Evolutionary conservation across 2,113 vertebrate genomes (phyloP), one percentile per base, ranked within the genome.

Genomic region (Anarhynchus alexandrinus): DNA sequence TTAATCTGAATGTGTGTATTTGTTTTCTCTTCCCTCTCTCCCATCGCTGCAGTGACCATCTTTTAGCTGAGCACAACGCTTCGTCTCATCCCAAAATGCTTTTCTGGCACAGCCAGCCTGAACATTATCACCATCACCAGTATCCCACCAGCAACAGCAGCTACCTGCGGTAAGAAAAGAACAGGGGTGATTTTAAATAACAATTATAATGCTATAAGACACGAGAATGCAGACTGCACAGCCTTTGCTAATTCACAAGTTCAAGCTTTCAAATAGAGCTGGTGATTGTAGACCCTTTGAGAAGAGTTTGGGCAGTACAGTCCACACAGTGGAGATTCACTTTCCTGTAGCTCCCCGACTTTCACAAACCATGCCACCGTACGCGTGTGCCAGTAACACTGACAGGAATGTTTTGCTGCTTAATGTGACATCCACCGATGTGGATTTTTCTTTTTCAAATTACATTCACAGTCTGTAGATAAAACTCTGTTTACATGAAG

Each of bases 101-200:
- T 19, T 98, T 98, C 91, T 98, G 98, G 98, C 98, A 98, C 94
- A 92, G 97, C 12, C 98, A 98, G 90, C 98, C 97, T 15, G 98
- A 99, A 87, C 98, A 98, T 83, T 98, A 98, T 73, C 93, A 95
- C 72, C 96, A 97, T 6, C 89, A 96, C 82, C 97, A 94, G 70
- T 98, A 97, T 52, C 93, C 96, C 85, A 77, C 82, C 82, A 89
- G 54, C 30, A 97, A 83, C 96, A 97, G 62, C 92, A 94, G 62
- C 85, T 98, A 94, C 79, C 59, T 97, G 78, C 86, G 98, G 98
- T 98, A 98, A 98, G 97, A 87, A 49, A 76, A 64, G 8, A 58
- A 71, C 0, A 6, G 26, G 59, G 9, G 2, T n/a, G 34, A 29
- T 7, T 58, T 70, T 34, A 49, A 42, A 67, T 74, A 14, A 14